Evolutionary conservation across 2,888 invertebrate species (phyloP).

Genomic region (Ferdinandea cuprea): DNA sequence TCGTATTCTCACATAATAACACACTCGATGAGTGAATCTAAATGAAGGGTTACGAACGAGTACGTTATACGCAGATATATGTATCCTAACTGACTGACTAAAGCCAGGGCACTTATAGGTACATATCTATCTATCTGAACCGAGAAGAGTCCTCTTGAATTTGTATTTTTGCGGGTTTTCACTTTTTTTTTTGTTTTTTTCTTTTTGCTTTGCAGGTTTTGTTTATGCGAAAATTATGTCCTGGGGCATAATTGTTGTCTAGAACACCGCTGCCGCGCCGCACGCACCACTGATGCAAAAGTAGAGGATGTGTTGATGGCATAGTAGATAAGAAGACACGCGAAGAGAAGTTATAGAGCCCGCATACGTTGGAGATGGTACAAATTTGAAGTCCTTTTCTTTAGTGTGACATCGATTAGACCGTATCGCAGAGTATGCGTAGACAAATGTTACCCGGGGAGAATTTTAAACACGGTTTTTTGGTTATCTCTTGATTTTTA

Average conservation of each 20-base stretch:
- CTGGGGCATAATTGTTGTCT: slow-evolving; percentile 57
- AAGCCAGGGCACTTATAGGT: slow-evolving; percentile 12
- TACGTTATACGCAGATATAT: slow-evolving; percentile 1
- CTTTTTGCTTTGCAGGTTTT: slow-evolving; percentile 20
- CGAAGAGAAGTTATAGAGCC: slow-evolving; percentile 37
- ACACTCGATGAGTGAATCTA: slow-evolving; percentile 66
- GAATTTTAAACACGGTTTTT: slow-evolving; percentile 11
- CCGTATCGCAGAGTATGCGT: slow-evolving; percentile 13
- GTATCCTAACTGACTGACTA: slow-evolving; percentile 7
- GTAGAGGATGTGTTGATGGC: slow-evolving; percentile 54
- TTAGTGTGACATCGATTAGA: slow-evolving; percentile 58
- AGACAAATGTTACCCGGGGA: slow-evolving; percentile 22
- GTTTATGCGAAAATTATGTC: slow-evolving; percentile 66
- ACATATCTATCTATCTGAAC: too few relatives aligned
- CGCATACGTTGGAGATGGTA: slow-evolving; percentile 30
- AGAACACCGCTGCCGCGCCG: too few relatives aligned
- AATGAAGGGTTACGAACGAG: slow-evolving; percentile 44
- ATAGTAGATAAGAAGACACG: slow-evolving; percentile 43
- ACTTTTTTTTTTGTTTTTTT: slow-evolving; percentile 29
- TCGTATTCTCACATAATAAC: slow-evolving; percentile 62
- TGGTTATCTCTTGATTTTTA: slow-evolving; percentile 23
- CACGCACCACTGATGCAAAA: slow-evolving; percentile 3
- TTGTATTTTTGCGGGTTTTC: too few relatives aligned
- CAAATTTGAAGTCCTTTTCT: slow-evolving; percentile 41
- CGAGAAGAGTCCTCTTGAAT: slow-evolving; percentile 3